Percentiles rank a stretch among this genome's conserved stretches.
Conservation (phyloP, 2,113 vertebrate genomes). For the Atherinomorus stipes region DNA sequence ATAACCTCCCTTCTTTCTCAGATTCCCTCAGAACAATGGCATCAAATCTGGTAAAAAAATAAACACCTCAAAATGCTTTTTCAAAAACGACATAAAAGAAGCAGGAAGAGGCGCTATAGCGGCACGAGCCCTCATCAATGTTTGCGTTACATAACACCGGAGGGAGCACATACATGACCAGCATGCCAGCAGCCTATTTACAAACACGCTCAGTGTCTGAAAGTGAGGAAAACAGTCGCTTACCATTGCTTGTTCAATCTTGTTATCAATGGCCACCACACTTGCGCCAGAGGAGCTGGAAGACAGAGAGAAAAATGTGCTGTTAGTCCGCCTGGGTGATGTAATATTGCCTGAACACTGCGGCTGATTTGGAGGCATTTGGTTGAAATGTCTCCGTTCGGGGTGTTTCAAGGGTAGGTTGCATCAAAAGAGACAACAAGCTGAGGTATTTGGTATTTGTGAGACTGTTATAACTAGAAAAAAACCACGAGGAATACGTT, state of each 20-base stretch:
- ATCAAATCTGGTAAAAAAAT: neutral
- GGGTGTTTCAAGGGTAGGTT: too few species aligned
- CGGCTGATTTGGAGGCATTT: neutral
- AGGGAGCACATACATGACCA: slow-evolving; percentile 16
- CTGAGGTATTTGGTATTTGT: too few species aligned
- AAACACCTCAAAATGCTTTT: neutral
- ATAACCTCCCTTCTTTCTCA: too few species aligned
- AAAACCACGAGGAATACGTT: neutral
- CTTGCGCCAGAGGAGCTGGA: slow-evolving; percentile 93
- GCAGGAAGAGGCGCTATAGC: neutral
- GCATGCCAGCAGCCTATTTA: slow-evolving; percentile 21
- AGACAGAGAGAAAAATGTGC: slow-evolving; percentile 45
- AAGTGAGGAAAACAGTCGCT: slow-evolving; percentile 54
- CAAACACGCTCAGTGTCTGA: neutral
- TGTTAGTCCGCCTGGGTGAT: neutral
- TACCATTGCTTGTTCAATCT: slow-evolving; percentile 99
- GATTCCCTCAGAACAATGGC: too few species aligned
- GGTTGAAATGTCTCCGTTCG: neutral
- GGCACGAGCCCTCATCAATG: neutral
- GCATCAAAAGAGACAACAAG: neutral
- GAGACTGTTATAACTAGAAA: too few species aligned
- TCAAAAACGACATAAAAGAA: neutral
- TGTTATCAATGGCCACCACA: slow-evolving; percentile 99
- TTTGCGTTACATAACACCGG: slow-evolving; percentile 54
- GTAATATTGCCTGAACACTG: slow-evolving; percentile 21